Percentiles rank a stretch among this genome's conserved stretches.
Conservation (phyloP, 2,888 invertebrate genomes). For the Calliphora vomitoria region DNA sequence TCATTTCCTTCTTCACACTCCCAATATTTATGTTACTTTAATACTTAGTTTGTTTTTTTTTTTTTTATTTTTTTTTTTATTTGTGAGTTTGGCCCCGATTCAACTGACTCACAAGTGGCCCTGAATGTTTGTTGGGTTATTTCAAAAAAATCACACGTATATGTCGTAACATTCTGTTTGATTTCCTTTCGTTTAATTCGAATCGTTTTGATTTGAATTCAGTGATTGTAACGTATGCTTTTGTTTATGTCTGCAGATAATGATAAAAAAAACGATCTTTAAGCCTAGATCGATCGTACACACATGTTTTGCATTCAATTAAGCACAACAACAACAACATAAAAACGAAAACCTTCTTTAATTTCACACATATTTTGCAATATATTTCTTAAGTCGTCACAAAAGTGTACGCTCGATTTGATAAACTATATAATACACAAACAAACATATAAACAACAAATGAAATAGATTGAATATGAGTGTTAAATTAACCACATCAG, state of each 20-base stretch:
- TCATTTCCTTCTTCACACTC: not conserved
- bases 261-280: not conserved
- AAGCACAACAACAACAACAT: too few relatives aligned
- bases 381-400: constrained; percentile 10
- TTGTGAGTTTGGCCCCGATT: not conserved
- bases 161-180: not conserved
- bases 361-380: constrained; percentile 10
- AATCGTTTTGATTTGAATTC: constrained; percentile 18
- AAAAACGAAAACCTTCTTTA: not conserved
- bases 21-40: not conserved
- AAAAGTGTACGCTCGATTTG: not conserved
- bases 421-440: not conserved
- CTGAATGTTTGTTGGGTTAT: constrained; percentile 34
- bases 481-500: not conserved
- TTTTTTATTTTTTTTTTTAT: too few relatives aligned
- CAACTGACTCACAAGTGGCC: constrained; percentile 6
- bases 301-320: constrained; percentile 24
- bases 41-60: too few relatives aligned
- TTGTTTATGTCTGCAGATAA: constrained; percentile 11
- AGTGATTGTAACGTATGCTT: not conserved
- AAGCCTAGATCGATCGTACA: constrained; percentile 24
- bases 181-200: not conserved
- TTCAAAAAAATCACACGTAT: constrained; percentile 23
- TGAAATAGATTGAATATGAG: not conserved
- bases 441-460: not conserved